Conservation (phyloP, 2,797 vertebrate genomes). For the Anomalospiza imberbis region DNA sequence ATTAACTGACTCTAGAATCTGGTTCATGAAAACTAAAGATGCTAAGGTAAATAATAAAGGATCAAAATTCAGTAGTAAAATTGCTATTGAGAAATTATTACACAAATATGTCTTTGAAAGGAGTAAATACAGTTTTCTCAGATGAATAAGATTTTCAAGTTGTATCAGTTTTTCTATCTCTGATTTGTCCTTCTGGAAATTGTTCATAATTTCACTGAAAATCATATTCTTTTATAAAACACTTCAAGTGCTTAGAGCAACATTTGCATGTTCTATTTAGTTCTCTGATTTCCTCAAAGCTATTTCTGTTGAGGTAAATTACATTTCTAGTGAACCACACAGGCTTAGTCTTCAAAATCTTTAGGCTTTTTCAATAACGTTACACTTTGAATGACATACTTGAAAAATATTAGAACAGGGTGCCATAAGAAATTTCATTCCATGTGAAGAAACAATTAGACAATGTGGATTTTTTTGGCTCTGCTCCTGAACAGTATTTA, state of each 20-base stretch:
- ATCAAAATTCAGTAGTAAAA: not conserved
- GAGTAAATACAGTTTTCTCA: not conserved
- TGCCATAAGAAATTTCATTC: not conserved
- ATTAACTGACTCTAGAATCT: not conserved
- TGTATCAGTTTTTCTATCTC: not conserved
- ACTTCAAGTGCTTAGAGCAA: not conserved
- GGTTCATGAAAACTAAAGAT: not conserved
- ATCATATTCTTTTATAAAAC: not conserved
- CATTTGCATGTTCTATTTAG: not conserved
- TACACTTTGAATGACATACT: not conserved
- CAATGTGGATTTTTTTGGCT: not conserved
- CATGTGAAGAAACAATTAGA: not conserved
- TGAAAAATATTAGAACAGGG: not conserved
- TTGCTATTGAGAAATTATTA: not conserved
- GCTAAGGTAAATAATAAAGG: not conserved
- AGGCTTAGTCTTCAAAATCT: not conserved
- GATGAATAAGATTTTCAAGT: not conserved
- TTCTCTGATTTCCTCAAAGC: not conserved
- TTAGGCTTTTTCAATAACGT: not conserved
- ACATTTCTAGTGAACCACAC: not conserved
- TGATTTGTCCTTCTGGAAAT: not conserved
- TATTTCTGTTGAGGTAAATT: slow-evolving; percentile 12
- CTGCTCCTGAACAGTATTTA: not conserved
- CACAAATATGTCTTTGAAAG: not conserved
- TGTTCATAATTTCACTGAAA: not conserved